These are phyloP conservation scores for Julus scandinavius DNA, from an alignment of 2,888 invertebrate species.

Conservation along the genomic window DNA sequence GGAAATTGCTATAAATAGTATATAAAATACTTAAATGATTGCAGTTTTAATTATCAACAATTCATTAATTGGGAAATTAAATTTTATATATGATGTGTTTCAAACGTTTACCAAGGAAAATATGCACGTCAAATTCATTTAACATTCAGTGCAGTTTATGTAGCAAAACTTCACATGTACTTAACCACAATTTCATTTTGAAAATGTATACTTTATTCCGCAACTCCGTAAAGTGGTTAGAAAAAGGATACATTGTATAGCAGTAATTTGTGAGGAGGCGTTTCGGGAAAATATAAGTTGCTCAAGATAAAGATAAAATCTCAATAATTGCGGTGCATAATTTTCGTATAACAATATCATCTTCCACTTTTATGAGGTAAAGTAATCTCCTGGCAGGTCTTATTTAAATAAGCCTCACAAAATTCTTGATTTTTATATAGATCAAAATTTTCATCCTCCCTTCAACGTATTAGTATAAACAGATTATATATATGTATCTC, in stretches of 20 bases:
- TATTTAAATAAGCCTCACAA: background rate
- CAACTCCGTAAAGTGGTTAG: background rate
- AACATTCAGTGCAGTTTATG: no score
- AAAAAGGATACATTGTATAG: background rate
- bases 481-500: background rate
- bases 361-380: slow-evolving; percentile 13
- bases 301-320: background rate
- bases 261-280: slow-evolving; percentile 11
- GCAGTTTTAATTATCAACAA: no score
- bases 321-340: slow-evolving; percentile 6
- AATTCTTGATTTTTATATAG: background rate
- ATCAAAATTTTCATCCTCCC: background rate
- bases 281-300: slow-evolving; percentile 31
- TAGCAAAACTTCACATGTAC: no score
- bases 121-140: no score
- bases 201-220: no score
- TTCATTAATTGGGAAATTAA: no score
- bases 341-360: background rate
- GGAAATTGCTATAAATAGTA: no score
- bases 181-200: no score
- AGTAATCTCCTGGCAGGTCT: background rate
- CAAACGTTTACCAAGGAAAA: no score
- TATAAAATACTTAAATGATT: no score
- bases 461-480: background rate
- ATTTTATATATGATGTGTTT: no score